Evolutionary conservation across 2,797 vertebrate species (phyloP), one percentile per base, ranked within the genome.

Genomic region (Potorous gilbertii): DNA sequence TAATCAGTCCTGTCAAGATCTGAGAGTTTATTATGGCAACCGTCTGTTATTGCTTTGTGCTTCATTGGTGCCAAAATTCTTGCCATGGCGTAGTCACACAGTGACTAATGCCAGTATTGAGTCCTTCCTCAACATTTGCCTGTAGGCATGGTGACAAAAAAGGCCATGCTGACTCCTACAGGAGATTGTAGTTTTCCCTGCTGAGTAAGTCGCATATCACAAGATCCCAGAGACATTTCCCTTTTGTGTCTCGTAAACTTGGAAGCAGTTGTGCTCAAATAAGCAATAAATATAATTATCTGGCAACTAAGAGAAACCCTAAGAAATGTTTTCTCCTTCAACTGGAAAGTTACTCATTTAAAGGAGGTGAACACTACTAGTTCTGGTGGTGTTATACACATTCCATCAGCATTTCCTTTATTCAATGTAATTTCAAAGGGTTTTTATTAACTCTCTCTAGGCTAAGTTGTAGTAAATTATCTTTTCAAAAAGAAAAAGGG

Each of bases 61-160:
- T 6, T 55, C 56, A 55, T 56, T 89, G 52, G 91, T 96, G 94
- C 92, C 92, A 95, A 89, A 87, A 12, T 91, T 54, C 94, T 97
- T 92, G 56, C 96, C 0, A 13, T 59, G 54, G 92, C 31, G 90
- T 14, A 97, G 96, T 97, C 96, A 96, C 91, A 89, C 34, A 28
- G 81, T 91, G 34, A n/a, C 94, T 87, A 52, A 90, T 10, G 5
- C 0, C 66, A 94, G 8, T 81, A 96, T 92, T 16, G 5, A 96
- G 27, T 89, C 52, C n/a, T 55, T 92, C 10, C 34, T 66, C 55
- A 95, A 57, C 55, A 54, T 90, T 94, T 91, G 50, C 52, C 90
- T 34, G 50, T 31, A 55, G 95, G 87, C 4, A 56, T 93, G 24
- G 55, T 50, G 96, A 96, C 40, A 21, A 57, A 96, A 81, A 95